These are phyloP conservation scores for Phylloscopus trochiloides DNA, from an alignment of 2,113 vertebrate genomes.

Conservation along the genomic window DNA sequence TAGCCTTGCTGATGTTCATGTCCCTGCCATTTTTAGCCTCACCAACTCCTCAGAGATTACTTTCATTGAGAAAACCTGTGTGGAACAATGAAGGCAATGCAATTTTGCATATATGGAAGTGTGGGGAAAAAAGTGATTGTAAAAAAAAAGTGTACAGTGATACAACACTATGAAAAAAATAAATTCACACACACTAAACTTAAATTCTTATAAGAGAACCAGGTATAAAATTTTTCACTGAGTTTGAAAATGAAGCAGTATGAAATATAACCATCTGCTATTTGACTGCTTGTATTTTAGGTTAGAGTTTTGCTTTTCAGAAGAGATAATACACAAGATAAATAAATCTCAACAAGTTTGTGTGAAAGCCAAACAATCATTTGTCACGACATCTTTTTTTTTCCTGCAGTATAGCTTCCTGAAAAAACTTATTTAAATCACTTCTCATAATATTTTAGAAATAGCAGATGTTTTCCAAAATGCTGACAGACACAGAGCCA, in stretches of 20 bases:
- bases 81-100: not conserved
- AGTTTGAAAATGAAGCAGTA: not conserved
- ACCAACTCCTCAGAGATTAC: not conserved
- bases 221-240: not conserved
- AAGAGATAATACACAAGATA: not conserved
- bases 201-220: not conserved
- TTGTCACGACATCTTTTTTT: not conserved
- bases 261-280: not conserved
- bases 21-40: not conserved
- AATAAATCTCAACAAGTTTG: not conserved
- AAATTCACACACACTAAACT: not conserved
- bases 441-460: not conserved
- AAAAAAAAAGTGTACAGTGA: not conserved
- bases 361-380: not conserved
- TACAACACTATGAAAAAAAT: not conserved
- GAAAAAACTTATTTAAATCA: not conserved
- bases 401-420: not conserved
- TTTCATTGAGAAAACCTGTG: not conserved
- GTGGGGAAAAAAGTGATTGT: accelerated
- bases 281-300: not conserved
- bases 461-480: not conserved
- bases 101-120: not conserved
- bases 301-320: not conserved
- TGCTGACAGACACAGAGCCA: not conserved
- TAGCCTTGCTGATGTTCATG: not conserved